These are phyloP conservation scores for Pollenia labialis DNA, from an alignment of 2,888 invertebrate species.

Conservation along the genomic window DNA sequence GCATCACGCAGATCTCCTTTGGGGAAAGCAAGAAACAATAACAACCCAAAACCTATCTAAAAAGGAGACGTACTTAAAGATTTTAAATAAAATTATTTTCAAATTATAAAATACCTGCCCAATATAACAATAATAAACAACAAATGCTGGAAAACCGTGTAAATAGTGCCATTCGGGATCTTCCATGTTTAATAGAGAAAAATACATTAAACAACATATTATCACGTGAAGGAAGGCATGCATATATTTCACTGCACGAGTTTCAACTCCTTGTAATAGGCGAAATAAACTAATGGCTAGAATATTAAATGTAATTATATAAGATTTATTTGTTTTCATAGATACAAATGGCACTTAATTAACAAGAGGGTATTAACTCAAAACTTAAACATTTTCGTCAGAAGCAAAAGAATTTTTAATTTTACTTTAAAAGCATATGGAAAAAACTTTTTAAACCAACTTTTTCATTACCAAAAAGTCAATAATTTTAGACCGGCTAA, in stretches of 20 bases:
- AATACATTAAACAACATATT: neutral
- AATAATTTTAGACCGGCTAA: too few species aligned
- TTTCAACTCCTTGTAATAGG: neutral
- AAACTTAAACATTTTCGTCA: too few species aligned
- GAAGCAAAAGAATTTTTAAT: too few species aligned
- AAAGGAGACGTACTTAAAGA: neutral
- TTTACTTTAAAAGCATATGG: too few species aligned
- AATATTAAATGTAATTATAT: neutral
- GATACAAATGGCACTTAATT: too few species aligned
- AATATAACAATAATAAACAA: neutral
- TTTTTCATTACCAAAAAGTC: too few species aligned
- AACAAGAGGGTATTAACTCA: too few species aligned
- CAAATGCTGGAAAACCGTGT: slow-evolving; percentile 6
- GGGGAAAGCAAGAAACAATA: neutral
- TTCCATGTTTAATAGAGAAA: neutral
- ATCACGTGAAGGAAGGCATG: neutral
- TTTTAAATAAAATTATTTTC: neutral
- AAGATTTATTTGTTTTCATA: neutral
- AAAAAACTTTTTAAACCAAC: too few species aligned
- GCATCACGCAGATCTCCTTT: neutral
- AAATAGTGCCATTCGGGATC: slow-evolving; percentile 14
- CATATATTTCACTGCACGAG: neutral
- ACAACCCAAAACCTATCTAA: neutral
- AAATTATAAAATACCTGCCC: neutral
- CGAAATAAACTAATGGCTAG: slow-evolving; percentile 3